Conservation (phyloP, 2,888 invertebrate genomes). For the Colostygia pectinataria region DNA sequence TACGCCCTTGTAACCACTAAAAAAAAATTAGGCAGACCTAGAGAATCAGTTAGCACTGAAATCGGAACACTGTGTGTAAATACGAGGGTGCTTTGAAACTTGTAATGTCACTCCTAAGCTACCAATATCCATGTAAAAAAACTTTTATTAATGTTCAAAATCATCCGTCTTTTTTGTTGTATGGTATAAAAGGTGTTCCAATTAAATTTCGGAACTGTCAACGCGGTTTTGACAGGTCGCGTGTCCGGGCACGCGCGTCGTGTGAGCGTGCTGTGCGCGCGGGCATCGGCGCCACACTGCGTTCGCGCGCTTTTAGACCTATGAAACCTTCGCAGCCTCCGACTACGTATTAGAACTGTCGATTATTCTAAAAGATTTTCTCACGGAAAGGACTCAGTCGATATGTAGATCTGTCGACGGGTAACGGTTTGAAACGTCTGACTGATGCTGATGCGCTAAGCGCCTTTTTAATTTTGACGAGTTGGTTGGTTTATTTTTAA, state of each 20-base stretch:
- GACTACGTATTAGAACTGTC: conserved; percentile 60
- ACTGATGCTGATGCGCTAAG: conserved; percentile 67
- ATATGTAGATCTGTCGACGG: conserved; percentile 59
- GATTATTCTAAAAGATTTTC: conserved; percentile 67
- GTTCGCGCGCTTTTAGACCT: conserved; percentile 81
- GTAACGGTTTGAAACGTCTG: conserved; percentile 60
- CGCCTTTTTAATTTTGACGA: conserved; percentile 67
- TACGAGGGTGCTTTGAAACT: conserved; percentile 36
- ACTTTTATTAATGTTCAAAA: conserved; percentile 49
- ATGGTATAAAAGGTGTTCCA: conserved; percentile 45
- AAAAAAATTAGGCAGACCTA: conserved; percentile 69
- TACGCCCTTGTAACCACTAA: conserved; percentile 73
- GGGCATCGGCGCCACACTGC: conserved; percentile 78
- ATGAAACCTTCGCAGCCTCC: conserved; percentile 73
- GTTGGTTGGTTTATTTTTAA: conserved; percentile 59
- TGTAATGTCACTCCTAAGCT: conserved; percentile 32
- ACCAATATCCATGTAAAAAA: conserved; percentile 31
- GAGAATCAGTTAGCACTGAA: conserved; percentile 72
- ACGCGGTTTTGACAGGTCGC: conserved; percentile 63
- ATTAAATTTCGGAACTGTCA: conserved; percentile 61
- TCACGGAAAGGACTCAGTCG: conserved; percentile 70
- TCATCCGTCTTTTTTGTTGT: conserved; percentile 53
- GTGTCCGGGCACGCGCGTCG: conserved; percentile 63
- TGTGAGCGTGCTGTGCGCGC: conserved; percentile 78
- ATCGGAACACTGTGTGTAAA: conserved; percentile 61